phyloP scores from a whole-genome alignment of 2,113 vertebrate genomes.

The Paramormyrops kingsleyae region DNA sequence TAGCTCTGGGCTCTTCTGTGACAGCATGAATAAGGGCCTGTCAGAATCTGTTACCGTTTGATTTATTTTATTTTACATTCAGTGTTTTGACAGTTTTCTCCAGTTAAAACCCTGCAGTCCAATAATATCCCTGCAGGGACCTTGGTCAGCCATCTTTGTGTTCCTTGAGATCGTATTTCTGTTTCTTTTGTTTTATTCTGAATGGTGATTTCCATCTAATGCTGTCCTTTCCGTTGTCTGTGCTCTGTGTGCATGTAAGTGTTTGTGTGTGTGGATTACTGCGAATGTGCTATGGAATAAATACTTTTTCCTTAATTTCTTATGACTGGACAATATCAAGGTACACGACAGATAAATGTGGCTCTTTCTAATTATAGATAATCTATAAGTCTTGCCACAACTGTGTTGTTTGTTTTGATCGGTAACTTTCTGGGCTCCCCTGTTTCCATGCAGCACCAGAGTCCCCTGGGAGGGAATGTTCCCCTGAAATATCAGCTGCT shows the following conservation, averaged over 20 bases:
- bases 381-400: background rate
- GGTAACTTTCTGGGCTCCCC: background rate
- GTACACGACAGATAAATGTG: background rate
- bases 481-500: conserved; percentile 79
- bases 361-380: background rate
- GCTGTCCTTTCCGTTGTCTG: background rate
- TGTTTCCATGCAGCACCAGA: conserved; percentile 49
- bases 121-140: background rate
- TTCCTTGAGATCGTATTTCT: background rate
- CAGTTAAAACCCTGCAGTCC: background rate
- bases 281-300: background rate
- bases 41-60: conserved; percentile 56
- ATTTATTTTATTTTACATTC: conserved; percentile 41
- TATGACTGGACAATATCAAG: background rate
- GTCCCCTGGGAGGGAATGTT: conserved; percentile 51
- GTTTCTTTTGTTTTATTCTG: background rate
- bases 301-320: background rate
- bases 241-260: background rate
- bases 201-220: background rate
- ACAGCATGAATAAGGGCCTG: conserved; percentile 47
- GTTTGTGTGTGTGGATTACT: background rate
- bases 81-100: conserved; percentile 41
- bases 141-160: background rate
- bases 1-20: conserved; percentile 35
- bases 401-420: background rate